Base-by-base conservation (phyloP, 1,140 invertebrate genomes). In the Drosophila obscura region DNA sequence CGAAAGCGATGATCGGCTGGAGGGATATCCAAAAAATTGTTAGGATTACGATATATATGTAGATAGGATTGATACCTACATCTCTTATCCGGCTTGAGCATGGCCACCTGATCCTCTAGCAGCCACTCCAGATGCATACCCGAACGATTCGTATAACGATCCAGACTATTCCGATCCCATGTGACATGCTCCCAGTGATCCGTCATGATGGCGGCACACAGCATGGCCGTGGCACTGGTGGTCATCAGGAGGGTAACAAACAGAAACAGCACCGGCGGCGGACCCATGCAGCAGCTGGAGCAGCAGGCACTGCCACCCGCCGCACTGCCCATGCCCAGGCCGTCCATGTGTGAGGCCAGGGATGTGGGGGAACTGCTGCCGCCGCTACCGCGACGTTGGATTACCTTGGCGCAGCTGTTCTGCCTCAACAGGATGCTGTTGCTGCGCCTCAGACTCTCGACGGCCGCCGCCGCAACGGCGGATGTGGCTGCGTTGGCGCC, bases 181-280 rank as follows among this genome's bases (percentile, higher is more conserved):
- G 93, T 93, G 35, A 97, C 94, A 80, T 96, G 94, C 90, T 97
- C 96, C 96, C 96, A 97, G 85, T 97, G 95, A 80, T 97, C 96
- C 22, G 96, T 96, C 94, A 97, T 96, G 73, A 97, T 96, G 39
- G 96, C 95, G 2, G 94, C 94, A 75, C 95, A 96, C 15, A 97
- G 92, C 93, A 97, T 94, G 6, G 94, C 94, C n/a, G 96, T 96
- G 2, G 95, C 95, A 59, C 93, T 93, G 3, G 93, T 93, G 8
- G 94, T 95, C 71, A 94, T 90, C 8, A 92, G 67, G 19, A 92
- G 73, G 5, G 91, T 92, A 13, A 92, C 73, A 15, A 92, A 92
- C 0, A 92, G 75, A 39, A 92, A 92, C 15, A 92, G 55, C 48
- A 92, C 80, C 5, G 90, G 90, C 8, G 91, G 90, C 24, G 90